Evolutionary conservation across 1,140 invertebrate species (phyloP), one percentile per base, ranked within the genome.

Genomic region (Drosophila micromelanica): DNA sequence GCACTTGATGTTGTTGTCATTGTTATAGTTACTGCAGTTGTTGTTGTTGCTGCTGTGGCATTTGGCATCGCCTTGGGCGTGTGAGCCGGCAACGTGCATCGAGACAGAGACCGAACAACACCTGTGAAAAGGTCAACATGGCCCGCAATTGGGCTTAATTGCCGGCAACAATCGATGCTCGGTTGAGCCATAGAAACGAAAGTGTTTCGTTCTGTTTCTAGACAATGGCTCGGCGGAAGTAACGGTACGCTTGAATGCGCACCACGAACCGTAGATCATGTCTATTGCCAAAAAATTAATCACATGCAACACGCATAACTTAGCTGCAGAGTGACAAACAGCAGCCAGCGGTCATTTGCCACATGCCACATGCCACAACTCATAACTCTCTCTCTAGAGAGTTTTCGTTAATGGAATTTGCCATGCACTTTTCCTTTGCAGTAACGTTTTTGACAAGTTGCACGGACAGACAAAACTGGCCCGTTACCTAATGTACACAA

Each of bases 121-220:
- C 75, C 80, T 80, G 72, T 78, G 71, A 79, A 87, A 87, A 87
- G 82, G 82, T 87, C 76, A 87, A 46, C 71, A 15, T 43, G 57
- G 27, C 48, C 13, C n/a, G 43, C 71, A 60, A 73, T 55, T 72
- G 45, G 15, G 43, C 51, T 67, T 81, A 87, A 86, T 86, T 75
- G 67, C 43, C 5, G 37, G 30, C 8, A 30, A 32, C 46, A 27
- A 17, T 23, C 30, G 43, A 42, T 40, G 55, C 59, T 42, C 72
- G 46, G 59, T 68, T 80, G 57, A 70, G 8, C 38, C 1, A 20
- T 32, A 37, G 35, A 59, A 75, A 75, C 76, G 80, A 85, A 84
- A 84, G 80, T 70, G 73, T 42, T 68, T 63, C 59, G 63, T 76
- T 84, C 76, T 85, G 71, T 42, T 70, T 52, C 43, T 72, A 73